A percentile compares a stretch with the other conserved stretches of the same genome.
Evolutionary conservation across 2,888 invertebrate species (phyloP).

Genomic region (Amphipoea lucens): DNA sequence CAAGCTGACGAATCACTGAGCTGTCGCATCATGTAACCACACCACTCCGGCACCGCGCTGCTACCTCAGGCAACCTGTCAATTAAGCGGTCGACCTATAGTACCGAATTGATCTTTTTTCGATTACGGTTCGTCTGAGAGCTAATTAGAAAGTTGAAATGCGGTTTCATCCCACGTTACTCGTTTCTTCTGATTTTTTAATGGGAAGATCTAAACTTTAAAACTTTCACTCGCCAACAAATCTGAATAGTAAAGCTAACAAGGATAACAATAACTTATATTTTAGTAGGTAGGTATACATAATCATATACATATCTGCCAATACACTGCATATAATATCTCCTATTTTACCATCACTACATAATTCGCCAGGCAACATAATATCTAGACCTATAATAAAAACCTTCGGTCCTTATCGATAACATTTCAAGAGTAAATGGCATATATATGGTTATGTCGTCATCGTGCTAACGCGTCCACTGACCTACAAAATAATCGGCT

Average conservation of each 20-base stretch:
- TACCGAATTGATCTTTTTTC: constrained; percentile 17
- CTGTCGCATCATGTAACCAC: too few species aligned
- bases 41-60: too few species aligned
- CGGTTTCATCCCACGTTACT: background rate
- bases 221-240: background rate
- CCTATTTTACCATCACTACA: constrained; percentile 6
- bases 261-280: background rate
- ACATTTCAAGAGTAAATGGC: constrained; percentile 19
- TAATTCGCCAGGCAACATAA: background rate
- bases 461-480: constrained; percentile 31
- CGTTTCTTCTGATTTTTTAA: background rate
- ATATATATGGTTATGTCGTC: constrained; percentile 8
- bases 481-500: constrained; percentile 42
- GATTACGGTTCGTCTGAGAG: constrained; percentile 21
- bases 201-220: background rate
- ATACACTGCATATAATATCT: background rate
- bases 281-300: background rate
- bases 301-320: background rate
- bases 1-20: too few species aligned
- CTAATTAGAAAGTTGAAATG: constrained; percentile 44
- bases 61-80: too few species aligned
- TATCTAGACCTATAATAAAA: constrained; percentile 1
- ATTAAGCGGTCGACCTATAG: too few species aligned
- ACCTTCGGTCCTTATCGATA: background rate
- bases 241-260: background rate